Percentiles rank a stretch among this genome's conserved stretches.
Evolutionary conservation across 2,888 invertebrate species (phyloP).

Genomic region (Diadegma fenestrale): DNA sequence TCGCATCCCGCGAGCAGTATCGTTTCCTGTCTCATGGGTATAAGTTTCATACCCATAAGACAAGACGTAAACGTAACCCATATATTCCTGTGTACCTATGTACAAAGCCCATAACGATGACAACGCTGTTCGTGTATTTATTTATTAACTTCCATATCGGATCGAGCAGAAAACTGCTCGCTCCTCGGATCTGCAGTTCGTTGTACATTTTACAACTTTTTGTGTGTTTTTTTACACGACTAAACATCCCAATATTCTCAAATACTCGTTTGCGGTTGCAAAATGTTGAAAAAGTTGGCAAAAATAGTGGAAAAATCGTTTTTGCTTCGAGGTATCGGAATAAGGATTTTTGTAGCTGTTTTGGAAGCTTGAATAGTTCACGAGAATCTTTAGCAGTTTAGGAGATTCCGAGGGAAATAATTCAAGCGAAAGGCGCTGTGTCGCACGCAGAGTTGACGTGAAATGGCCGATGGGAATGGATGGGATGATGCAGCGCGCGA

Average conservation of each 20-base stretch:
- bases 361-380: not conserved
- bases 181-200: slow-evolving; percentile 19
- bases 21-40: slow-evolving; percentile 38
- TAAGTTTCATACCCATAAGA: slow-evolving; percentile 37
- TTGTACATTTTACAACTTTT: slow-evolving; percentile 65
- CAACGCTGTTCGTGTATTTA: slow-evolving; percentile 61
- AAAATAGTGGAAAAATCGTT: not conserved
- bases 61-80: not conserved
- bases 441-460: not conserved
- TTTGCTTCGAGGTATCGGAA: not conserved
- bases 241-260: not conserved
- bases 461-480: slow-evolving; percentile 5
- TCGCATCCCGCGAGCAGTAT: slow-evolving; percentile 56
- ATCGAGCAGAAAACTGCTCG: slow-evolving; percentile 26
- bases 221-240: not conserved
- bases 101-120: slow-evolving; percentile 30
- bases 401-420: not conserved
- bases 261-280: too few relatives aligned
- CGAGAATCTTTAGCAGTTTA: not conserved
- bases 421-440: not conserved
- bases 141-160: slow-evolving; percentile 71
- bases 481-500: slow-evolving; percentile 15
- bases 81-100: slow-evolving; percentile 27
- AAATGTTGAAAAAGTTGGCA: too few relatives aligned
- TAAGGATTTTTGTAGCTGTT: not conserved